Evolutionary conservation across 1,140 invertebrate genomes (phyloP), one percentile per base, ranked within the genome.

Genomic region (Archegozetes longisetosus): DNA sequence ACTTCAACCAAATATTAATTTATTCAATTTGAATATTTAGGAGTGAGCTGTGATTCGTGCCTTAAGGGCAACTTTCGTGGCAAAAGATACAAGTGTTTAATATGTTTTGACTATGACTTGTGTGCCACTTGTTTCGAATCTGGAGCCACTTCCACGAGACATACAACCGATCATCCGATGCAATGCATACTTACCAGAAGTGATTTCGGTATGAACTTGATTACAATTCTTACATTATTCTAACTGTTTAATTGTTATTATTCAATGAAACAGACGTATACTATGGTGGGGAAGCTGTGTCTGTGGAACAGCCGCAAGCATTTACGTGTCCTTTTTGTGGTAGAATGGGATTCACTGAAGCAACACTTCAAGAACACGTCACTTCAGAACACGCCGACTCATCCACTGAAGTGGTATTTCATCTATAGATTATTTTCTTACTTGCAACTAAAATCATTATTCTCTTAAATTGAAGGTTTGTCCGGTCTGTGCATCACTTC

Each of bases 31-130:
- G n/a, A n/a, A 63, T 66, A 51, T 66, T 69, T 71, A 79, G 79
- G 79, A 69, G 92, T 98, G 68, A 96, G 91, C 80, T 98, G 94
- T 84, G 94, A 98, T 84, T 90, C 89, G 70, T 98, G 94, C 82
- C 80, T 95, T 74, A 95, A 95, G 79, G 88, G 86, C 72, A 96
- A 97, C 78, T 98, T 97, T 75, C 82, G 86, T 74, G 92, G 92
- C 68, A 84, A 88, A 73, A 83, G 94, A 69, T 97, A 94, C 75
- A 98, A 98, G 81, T 98, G 94, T 80, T 81, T 98, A 72, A 84
- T 96, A 68, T 98, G 94, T 76, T 96, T 92, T 74, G 93, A 98
- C 78, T 98, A 96, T 79, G 94, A 98, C 79, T 80, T 97, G 66
- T 98, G 94, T 79, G 86, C 89, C 68, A 83, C 82, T 68, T 98